Conservation (phyloP, 2,888 invertebrate genomes). For the Seladonia tumulorum region DNA sequence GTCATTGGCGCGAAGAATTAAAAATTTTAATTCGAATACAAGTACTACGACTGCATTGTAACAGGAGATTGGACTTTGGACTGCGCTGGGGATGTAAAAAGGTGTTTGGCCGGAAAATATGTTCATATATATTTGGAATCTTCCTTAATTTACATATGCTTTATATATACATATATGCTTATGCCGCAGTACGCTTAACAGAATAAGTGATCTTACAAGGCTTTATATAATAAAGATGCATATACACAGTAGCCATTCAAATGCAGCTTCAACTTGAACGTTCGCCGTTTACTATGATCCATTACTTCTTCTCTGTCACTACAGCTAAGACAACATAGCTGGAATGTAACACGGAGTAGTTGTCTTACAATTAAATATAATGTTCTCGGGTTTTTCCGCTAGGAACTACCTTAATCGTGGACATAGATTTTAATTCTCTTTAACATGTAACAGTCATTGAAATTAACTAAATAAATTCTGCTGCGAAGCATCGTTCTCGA, state of each 20-base stretch:
- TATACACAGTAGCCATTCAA: conserved; percentile 58
- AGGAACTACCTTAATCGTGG: conserved; percentile 69
- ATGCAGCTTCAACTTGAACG: conserved; percentile 57
- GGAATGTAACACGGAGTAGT: conserved; percentile 74
- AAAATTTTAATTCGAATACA: neutral
- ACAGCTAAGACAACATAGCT: conserved; percentile 70
- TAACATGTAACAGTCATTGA: conserved; percentile 65
- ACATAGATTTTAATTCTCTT: conserved; percentile 56
- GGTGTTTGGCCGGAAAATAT: conserved; percentile 80
- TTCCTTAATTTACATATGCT: conserved; percentile 71
- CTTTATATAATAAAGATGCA: conserved; percentile 66
- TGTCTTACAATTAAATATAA: conserved; percentile 70
- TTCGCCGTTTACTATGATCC: conserved; percentile 40
- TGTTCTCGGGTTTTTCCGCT: conserved; percentile 60
- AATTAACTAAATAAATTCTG: conserved; percentile 89
- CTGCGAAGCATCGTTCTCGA: conserved; percentile 94
- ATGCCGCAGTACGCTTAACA: conserved; percentile 56
- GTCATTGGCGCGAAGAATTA: neutral
- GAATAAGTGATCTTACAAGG: conserved; percentile 64
- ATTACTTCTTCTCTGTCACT: conserved; percentile 52
- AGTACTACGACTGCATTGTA: neutral
- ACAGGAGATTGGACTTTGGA: neutral
- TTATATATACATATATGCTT: conserved; percentile 74
- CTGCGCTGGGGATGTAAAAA: neutral
- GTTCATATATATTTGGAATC: conserved; percentile 81